Evolutionary conservation across 1,140 invertebrate genomes (phyloP).

Genomic region (Pseudomyrmex flavicornis): DNA sequence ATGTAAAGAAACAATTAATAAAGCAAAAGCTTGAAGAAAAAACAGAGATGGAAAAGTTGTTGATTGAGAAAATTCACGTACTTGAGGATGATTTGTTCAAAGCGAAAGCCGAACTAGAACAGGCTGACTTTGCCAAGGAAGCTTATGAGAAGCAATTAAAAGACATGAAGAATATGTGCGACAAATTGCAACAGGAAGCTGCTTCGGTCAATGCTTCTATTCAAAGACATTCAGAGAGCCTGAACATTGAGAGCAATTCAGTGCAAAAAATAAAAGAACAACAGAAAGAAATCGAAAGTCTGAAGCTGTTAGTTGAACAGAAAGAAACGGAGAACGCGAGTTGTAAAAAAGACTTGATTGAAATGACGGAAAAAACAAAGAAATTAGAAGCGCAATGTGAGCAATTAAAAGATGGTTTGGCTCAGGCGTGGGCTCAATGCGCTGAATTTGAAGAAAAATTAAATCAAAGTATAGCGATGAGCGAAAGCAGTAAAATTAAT

Average conservation of each 20-base stretch:
- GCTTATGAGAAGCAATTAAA: conserved; percentile 83
- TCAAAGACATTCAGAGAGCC: conserved; percentile 22
- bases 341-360: conserved; percentile 87
- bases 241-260: conserved; percentile 16
- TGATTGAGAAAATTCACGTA: conserved; percentile 73
- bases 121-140: conserved; percentile 76
- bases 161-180: conserved; percentile 81
- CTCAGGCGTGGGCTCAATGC: conserved; percentile 87
- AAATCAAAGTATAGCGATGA: conserved; percentile 84
- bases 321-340: conserved; percentile 85
- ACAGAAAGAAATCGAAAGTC: conserved; percentile 70
- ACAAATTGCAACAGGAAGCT: conserved; percentile 75
- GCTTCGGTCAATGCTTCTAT: neutral
- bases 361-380: conserved; percentile 87
- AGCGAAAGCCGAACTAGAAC: conserved; percentile 74
- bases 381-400: conserved; percentile 86
- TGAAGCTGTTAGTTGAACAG: conserved; percentile 68
- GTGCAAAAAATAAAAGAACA: conserved; percentile 55
- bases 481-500: conserved; percentile 78
- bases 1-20: conserved; percentile 76
- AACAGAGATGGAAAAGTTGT: conserved; percentile 74
- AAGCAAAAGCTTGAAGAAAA: conserved; percentile 81
- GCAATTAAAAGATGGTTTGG: conserved; percentile 87
- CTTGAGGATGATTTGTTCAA: conserved; percentile 76
- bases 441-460: conserved; percentile 86